These are phyloP conservation scores for Dinocampus coccinellae DNA, from an alignment of 2,888 invertebrate genomes.

Conservation along the genomic window DNA sequence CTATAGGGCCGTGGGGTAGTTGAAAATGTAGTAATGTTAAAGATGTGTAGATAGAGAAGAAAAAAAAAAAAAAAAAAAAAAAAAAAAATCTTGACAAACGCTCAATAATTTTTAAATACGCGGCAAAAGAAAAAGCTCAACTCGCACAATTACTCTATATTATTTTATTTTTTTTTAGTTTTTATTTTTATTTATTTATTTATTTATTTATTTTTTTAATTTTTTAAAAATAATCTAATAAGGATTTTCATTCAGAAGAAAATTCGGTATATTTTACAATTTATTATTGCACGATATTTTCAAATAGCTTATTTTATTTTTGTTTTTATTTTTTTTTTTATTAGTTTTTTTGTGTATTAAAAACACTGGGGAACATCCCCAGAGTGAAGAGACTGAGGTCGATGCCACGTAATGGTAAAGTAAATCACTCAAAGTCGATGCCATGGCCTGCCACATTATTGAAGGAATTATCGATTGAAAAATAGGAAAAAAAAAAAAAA, in stretches of 20 bases:
- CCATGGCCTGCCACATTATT: conserved; percentile 8
- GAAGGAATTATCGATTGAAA: neutral
- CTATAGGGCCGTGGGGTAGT: conserved; percentile 15
- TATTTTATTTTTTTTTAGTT: neutral
- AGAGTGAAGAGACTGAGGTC: neutral
- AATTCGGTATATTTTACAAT: neutral
- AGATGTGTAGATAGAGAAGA: conserved; percentile 26
- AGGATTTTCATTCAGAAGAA: neutral
- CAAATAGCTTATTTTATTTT: neutral
- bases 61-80: no score
- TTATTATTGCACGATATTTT: neutral
- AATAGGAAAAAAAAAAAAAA: neutral
- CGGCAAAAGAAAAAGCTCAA: conserved; percentile 12
- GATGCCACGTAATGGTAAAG: neutral
- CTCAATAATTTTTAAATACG: conserved; percentile 32
- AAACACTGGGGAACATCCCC: neutral
- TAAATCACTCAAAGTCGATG: conserved; percentile 10
- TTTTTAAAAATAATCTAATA: neutral
- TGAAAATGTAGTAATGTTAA: conserved; percentile 14
- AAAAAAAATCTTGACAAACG: conserved; percentile 24
- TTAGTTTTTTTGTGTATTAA: neutral
- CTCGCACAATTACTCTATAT: conserved; percentile 1
- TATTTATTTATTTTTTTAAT: no score
- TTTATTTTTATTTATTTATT: neutral
- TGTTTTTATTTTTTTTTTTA: neutral